Conservation (phyloP, 1,140 invertebrate species). For the Drosophila mauritiana region DNA sequence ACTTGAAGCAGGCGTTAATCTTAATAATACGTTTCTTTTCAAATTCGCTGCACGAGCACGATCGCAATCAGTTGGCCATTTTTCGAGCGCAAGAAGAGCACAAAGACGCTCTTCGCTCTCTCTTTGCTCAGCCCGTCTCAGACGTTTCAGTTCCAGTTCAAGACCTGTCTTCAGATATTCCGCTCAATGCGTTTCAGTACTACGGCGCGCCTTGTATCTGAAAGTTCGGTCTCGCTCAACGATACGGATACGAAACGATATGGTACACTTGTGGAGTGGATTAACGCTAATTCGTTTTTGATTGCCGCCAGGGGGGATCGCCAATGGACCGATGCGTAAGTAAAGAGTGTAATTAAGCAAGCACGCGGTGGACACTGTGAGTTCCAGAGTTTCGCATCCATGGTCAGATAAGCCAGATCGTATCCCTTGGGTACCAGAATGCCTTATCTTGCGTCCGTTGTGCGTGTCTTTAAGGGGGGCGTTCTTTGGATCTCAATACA, state of each 20-base stretch:
- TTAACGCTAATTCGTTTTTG: conserved; percentile 77
- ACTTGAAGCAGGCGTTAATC: too few species aligned
- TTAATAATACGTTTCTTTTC: too few species aligned
- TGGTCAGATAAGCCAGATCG: conserved; percentile 20
- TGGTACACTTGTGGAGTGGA: conserved; percentile 38
- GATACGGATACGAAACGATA: conserved; percentile 20
- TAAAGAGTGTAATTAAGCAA: conserved; percentile 59
- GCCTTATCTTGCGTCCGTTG: conserved; percentile 9
- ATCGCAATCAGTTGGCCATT: too few species aligned
- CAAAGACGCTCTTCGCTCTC: conserved; percentile 30
- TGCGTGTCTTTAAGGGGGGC: conserved; percentile 54
- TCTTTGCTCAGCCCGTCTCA: conserved; percentile 28
- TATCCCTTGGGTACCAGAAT: conserved; percentile 7
- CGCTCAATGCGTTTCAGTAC: neutral
- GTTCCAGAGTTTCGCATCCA: neutral
- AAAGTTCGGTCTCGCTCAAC: conserved; percentile 47
- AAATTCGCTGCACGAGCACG: too few species aligned
- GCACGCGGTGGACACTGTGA: conserved; percentile 17
- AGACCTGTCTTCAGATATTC: too few species aligned
- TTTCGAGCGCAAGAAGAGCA: neutral
- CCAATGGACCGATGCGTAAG: conserved; percentile 43
- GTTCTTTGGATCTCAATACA: conserved; percentile 44
- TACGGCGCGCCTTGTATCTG: conserved; percentile 58
- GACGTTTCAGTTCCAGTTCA: conserved; percentile 39
- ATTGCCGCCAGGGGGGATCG: conserved; percentile 57